These are phyloP conservation scores for Drosophila percnosoma DNA, from an alignment of 2,888 invertebrate genomes.

Conservation along the genomic window DNA sequence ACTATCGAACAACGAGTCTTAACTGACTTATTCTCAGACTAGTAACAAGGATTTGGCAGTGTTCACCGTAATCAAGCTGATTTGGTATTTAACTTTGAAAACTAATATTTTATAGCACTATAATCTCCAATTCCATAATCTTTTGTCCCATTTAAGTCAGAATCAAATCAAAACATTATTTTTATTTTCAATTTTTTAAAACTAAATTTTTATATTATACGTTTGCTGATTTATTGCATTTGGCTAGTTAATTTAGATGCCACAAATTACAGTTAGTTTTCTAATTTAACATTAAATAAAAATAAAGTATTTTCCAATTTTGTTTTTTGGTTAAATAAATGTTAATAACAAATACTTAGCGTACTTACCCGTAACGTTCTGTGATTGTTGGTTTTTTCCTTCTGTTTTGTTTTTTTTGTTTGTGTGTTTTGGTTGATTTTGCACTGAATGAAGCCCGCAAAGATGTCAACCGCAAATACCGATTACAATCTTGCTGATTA, in stretches of 20 bases:
- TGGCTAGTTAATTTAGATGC: not conserved
- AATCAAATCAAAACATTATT: not conserved
- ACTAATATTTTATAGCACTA: not conserved
- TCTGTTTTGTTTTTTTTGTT: not conserved
- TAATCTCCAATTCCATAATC: not conserved
- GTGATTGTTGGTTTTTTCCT: not conserved
- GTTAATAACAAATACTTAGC: not conserved
- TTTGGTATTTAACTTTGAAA: not conserved
- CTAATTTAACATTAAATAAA: not conserved
- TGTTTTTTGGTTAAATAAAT: not conserved
- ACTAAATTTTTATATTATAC: not conserved
- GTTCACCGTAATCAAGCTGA: too few species aligned
- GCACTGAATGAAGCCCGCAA: conserved; percentile 63
- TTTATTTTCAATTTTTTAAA: not conserved
- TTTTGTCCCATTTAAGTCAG: not conserved
- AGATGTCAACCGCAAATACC: conserved; percentile 71
- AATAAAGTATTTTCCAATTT: not conserved
- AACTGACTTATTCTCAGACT: not conserved
- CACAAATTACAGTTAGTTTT: not conserved
- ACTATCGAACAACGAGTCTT: not conserved
- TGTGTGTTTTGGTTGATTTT: conserved; percentile 32
- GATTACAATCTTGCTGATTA: conserved; percentile 39
- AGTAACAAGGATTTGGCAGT: not conserved
- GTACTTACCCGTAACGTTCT: conserved; percentile 27
- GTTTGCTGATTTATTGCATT: not conserved